Evolutionary conservation across 2,888 invertebrate genomes (phyloP), one percentile per base, ranked within the genome.

Genomic region (Drosophila meridionalis): DNA sequence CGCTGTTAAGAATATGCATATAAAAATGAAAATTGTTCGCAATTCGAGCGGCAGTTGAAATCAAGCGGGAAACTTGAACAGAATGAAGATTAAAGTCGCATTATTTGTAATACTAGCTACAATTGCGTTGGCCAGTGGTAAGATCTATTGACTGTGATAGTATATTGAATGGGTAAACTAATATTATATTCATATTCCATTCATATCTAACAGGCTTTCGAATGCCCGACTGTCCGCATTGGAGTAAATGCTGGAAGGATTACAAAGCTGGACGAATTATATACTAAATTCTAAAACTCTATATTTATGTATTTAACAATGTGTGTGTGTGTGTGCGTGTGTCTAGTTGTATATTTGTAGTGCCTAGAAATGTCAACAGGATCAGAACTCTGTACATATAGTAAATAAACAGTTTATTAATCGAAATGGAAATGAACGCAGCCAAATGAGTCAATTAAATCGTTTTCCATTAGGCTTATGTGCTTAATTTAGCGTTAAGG

Each of bases 381-480:
- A 66, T 32, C 42, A n/a, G 9, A 45, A n/a, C 14, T 40, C 26
- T 4, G n/a, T 48, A 3, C 36, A 57, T 28, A 32, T 38, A 42
- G 34, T 42, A 56, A 68, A 63, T 53, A 43, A 74, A 64, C 32
- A 59, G 36, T 60, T 36, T 52, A 47, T 55, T 40, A 56, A 56
- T 61, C 50, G 34, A 59, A 55, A 63, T 59, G 47, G 58, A 42
- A 68, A 42, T 32, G 50, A 26, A 48, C 12, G 12, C 40, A 28
- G 26, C 11, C 43, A 11, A 36, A 34, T 20, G 60, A 34, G 20
- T 32, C 45, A 62, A 55, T 73, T 28, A 69, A 82, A 58, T 58
- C 48, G 55, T 60, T 78, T 73, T 73, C 76, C 80, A 82, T 82
- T 78, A 78, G 64, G 78, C 76, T 80, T 82, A 78, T 60, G 57